A percentile compares a stretch with the other conserved stretches of the same genome.
Evolutionary conservation across 2,113 vertebrate genomes (phyloP).

Genomic region (Probosciger aterrimus): DNA sequence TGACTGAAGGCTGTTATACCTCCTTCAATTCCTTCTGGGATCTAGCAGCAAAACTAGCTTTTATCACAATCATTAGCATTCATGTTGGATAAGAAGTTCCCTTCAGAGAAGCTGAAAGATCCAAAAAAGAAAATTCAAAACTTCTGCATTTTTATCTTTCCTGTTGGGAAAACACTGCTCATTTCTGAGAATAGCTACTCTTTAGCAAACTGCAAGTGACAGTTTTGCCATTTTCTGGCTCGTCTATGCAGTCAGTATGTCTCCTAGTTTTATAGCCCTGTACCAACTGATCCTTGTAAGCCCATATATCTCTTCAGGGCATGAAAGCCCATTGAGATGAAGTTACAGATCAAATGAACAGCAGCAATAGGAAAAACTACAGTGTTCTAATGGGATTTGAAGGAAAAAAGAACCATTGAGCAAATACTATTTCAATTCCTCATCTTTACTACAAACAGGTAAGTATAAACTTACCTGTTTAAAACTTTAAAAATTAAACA

Average conservation of each 20-base stretch:
- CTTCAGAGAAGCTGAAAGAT: not conserved
- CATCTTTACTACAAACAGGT: not conserved
- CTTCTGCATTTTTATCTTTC: not conserved
- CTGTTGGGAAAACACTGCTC: not conserved
- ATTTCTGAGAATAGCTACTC: not conserved
- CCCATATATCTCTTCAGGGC: not conserved
- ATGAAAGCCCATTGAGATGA: constrained; percentile 3
- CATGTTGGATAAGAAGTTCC: not conserved
- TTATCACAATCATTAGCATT: not conserved
- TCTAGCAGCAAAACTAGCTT: not conserved
- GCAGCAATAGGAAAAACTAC: not conserved
- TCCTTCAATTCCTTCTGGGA: not conserved
- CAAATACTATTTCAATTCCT: not conserved
- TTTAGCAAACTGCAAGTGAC: not conserved
- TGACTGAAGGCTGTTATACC: not conserved
- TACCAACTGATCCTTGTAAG: constrained; percentile 10
- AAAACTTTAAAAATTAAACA: too few relatives aligned
- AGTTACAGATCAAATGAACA: constrained; percentile 29
- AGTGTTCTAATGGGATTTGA: not conserved
- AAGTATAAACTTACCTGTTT: not conserved
- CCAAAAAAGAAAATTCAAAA: not conserved
- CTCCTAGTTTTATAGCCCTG: not conserved
- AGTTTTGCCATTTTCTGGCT: not conserved
- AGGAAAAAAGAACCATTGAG: not conserved
- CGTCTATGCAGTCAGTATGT: not conserved